Conservation (phyloP, 2,797 vertebrate genomes). For the Podarcis lilfordi region DNA sequence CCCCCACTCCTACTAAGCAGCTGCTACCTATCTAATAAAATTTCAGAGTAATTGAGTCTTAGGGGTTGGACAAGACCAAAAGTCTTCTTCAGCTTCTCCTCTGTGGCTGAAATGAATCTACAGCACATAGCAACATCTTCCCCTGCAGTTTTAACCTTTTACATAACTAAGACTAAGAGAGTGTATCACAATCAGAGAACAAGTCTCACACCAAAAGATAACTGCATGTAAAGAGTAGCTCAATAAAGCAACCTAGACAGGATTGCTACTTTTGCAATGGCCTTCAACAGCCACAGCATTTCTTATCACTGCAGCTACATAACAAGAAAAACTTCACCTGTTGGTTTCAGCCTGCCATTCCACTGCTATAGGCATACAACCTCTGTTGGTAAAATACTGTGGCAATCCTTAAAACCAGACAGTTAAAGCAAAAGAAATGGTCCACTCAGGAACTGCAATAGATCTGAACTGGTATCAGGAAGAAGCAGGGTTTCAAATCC, state of each 20-base stretch:
- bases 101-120: background rate
- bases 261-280: background rate
- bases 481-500: background rate
- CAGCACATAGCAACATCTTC: background rate
- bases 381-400: background rate
- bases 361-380: background rate
- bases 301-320: background rate
- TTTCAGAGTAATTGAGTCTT: background rate
- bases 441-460: background rate
- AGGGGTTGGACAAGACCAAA: background rate
- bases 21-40: background rate
- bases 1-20: background rate
- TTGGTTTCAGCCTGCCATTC: background rate
- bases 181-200: background rate
- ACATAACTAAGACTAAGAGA: background rate
- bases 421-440: background rate
- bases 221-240: background rate
- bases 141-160: too few species aligned
- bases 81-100: background rate
- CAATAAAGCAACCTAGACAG: background rate
- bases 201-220: background rate
- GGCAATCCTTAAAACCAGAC: background rate
- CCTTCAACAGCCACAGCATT: background rate
- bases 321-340: background rate
- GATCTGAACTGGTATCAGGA: background rate